phyloP scores from a whole-genome alignment of 2,797 vertebrate species.

The Ptychobarbus kaznakovi region DNA sequence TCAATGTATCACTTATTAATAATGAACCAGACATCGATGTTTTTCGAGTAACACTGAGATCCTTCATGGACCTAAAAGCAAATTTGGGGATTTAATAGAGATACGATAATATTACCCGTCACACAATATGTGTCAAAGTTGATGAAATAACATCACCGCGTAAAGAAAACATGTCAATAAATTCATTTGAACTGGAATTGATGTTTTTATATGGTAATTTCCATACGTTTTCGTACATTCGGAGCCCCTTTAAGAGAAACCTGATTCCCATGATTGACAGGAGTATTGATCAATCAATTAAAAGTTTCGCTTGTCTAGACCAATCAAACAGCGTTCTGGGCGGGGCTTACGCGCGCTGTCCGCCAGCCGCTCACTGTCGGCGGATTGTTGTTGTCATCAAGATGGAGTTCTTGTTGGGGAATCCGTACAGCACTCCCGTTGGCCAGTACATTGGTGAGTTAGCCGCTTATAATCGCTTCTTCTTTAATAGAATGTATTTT shows the following conservation, averaged over 20 bases:
- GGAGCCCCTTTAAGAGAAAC: neutral
- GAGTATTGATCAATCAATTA: slow-evolving; percentile 20
- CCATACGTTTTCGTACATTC: neutral
- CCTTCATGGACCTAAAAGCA: no score
- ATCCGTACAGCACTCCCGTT: slow-evolving; percentile 97
- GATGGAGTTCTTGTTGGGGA: slow-evolving; percentile 99
- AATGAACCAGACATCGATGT: neutral
- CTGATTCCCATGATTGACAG: slow-evolving; percentile 59
- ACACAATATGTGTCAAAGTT: neutral
- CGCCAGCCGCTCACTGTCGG: slow-evolving; percentile 63
- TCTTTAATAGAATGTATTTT: neutral
- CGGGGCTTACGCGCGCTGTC: slow-evolving; percentile 59
- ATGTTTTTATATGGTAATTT: neutral
- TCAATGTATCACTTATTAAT: neutral
- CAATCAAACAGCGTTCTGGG: slow-evolving; percentile 65
- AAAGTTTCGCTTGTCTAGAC: neutral
- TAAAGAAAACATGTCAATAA: neutral
- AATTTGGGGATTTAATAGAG: neutral
- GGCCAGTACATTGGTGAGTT: slow-evolving; percentile 93
- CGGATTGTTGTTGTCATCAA: slow-evolving; percentile 86
- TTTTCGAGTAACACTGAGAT: neutral
- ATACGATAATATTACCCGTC: neutral
- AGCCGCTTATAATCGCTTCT: no score
- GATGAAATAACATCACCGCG: neutral
- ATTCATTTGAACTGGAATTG: neutral